A percentile compares a stretch with the other conserved stretches of the same genome.
Conservation (phyloP, 2,113 vertebrate species). For the Potamarius usumacintae region DNA sequence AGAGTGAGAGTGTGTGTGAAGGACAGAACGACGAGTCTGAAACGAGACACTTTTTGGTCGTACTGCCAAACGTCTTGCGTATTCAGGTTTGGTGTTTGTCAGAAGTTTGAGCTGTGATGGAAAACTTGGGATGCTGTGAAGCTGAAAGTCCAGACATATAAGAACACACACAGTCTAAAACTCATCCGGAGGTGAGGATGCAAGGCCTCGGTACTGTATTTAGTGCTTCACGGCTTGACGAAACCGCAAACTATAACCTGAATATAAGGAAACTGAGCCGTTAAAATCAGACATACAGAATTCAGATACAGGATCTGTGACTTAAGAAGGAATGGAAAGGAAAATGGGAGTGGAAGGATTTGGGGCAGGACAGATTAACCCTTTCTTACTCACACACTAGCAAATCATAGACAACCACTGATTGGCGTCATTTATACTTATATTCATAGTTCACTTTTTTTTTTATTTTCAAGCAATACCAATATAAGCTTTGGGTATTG, state of each 20-base stretch:
- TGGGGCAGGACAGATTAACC: neutral
- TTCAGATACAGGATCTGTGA: neutral
- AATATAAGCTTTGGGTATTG: neutral
- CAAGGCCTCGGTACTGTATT: neutral
- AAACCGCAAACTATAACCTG: neutral
- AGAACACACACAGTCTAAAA: neutral
- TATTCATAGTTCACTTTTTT: neutral
- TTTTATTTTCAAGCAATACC: neutral
- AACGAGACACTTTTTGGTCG: neutral
- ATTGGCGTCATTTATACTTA: no score
- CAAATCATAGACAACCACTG: neutral
- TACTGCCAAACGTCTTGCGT: constrained; percentile 32
- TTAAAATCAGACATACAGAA: neutral
- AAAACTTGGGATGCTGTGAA: constrained; percentile 32
- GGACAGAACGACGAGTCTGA: constrained; percentile 15
- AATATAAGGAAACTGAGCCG: neutral
- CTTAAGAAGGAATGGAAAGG: neutral
- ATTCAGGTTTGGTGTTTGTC: constrained; percentile 30
- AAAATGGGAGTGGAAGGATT: neutral
- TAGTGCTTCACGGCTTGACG: neutral
- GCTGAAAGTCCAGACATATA: constrained; percentile 16
- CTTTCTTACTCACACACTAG: neutral
- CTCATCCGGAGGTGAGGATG: neutral
- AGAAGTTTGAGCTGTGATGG: constrained; percentile 35
- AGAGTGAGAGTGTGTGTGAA: constrained; percentile 15